Percentiles rank a stretch among this genome's conserved stretches.
phyloP scores from a whole-genome alignment of 2,888 invertebrate genomes.

The Ormyrus rosae region DNA sequence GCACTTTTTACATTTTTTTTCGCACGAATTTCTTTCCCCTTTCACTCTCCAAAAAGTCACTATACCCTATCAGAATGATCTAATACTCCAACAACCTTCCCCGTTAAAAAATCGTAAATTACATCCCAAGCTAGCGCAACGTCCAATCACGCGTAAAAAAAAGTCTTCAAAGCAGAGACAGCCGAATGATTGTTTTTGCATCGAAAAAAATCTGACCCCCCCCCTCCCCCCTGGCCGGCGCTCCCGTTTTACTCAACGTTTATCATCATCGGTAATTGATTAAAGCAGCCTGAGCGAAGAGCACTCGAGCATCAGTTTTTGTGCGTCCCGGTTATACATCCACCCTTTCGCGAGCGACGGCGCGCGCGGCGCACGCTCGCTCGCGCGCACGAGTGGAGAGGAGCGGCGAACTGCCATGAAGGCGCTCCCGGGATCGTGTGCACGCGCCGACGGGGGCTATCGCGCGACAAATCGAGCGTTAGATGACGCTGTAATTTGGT shows the following conservation, averaged over 20 bases:
- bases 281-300: constrained; percentile 30
- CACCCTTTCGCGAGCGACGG: constrained; percentile 49
- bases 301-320: constrained; percentile 53
- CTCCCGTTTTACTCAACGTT: constrained; percentile 36
- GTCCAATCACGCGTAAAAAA: too few species aligned
- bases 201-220: constrained; percentile 6
- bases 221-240: neutral
- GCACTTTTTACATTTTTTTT: too few species aligned
- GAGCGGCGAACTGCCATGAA: constrained; percentile 42
- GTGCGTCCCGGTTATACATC: constrained; percentile 37
- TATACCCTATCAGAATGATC: too few species aligned
- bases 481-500: constrained; percentile 55
- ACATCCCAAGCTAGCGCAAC: too few species aligned
- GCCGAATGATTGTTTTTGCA: constrained; percentile 46
- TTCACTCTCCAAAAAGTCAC: too few species aligned
- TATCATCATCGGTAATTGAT: constrained; percentile 52
- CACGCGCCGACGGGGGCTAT: constrained; percentile 28
- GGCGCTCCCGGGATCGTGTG: constrained; percentile 19
- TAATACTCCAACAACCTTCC: too few species aligned
- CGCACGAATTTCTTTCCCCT: too few species aligned
- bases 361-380: constrained; percentile 17
- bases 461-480: constrained; percentile 55
- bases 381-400: neutral
- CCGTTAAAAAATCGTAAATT: too few species aligned
- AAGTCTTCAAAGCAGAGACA: constrained; percentile 9